phyloP scores from a whole-genome alignment of 2,797 vertebrate genomes.

The Onychomys torridus region DNA sequence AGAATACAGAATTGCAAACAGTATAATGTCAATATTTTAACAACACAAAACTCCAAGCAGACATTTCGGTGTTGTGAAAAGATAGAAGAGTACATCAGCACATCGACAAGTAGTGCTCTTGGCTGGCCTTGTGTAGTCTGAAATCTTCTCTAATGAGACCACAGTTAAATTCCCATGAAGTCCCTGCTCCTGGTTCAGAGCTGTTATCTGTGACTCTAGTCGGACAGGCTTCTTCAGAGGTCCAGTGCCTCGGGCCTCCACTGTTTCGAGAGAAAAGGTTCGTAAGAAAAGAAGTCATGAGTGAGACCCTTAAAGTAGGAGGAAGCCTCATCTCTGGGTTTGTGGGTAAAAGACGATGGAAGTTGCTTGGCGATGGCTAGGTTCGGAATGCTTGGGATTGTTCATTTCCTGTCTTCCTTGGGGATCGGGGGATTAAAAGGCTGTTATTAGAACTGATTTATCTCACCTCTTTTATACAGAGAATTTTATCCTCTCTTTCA shows the following conservation, averaged over 20 bases:
- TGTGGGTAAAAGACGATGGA: neutral
- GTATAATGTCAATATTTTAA: neutral
- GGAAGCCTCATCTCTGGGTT: neutral
- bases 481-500: slow-evolving; percentile 40
- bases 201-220: neutral
- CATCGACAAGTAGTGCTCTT: neutral
- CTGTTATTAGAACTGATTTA: slow-evolving; percentile 70
- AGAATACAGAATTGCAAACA: neutral
- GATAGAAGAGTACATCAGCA: neutral
- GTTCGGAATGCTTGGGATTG: neutral
- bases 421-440: slow-evolving; percentile 57
- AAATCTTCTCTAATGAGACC: neutral
- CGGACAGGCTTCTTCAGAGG: too few species aligned
- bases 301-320: neutral
- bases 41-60: neutral
- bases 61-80: neutral
- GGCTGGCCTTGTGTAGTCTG: neutral
- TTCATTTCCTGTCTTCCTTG: slow-evolving; percentile 44
- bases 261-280: neutral
- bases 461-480: slow-evolving; percentile 29
- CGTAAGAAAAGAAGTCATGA: neutral
- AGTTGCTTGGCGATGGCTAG: slow-evolving; percentile 41
- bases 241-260: neutral
- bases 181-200: neutral
- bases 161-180: neutral